These are phyloP conservation scores for Cylindroiulus punctatus DNA, from an alignment of 2,888 invertebrate genomes.

Conservation along the genomic window DNA sequence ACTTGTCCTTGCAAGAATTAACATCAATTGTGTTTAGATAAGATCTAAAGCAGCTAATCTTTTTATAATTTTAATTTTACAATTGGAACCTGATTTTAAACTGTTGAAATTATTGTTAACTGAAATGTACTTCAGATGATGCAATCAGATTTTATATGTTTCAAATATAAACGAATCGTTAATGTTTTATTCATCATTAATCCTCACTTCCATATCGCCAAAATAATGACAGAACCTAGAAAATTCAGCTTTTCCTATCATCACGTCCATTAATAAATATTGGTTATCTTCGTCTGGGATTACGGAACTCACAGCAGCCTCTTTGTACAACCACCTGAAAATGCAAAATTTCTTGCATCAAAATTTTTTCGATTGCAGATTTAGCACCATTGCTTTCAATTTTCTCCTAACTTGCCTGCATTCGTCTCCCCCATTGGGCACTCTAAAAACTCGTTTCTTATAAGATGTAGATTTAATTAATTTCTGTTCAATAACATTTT, in stretches of 20 bases:
- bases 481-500: conserved; percentile 67
- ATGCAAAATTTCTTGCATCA: neutral
- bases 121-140: neutral
- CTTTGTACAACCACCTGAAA: conserved; percentile 73
- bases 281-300: conserved; percentile 33
- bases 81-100: conserved; percentile 20
- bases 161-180: neutral
- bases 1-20: neutral
- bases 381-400: neutral
- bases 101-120: neutral
- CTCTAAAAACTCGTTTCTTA: conserved; percentile 70
- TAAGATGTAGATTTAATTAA: conserved; percentile 71
- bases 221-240: conserved; percentile 40
- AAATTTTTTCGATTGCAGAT: neutral
- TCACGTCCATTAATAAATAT: conserved; percentile 49
- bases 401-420: neutral
- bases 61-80: neutral
- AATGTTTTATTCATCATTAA: neutral
- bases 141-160: conserved; percentile 8
- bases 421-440: conserved; percentile 71
- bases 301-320: conserved; percentile 71
- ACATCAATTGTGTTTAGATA: neutral
- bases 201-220: conserved; percentile 25
- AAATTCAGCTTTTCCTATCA: conserved; percentile 17
- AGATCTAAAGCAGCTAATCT: neutral